These are phyloP conservation scores for Aulostomus chinensis DNA, from an alignment of 2,797 vertebrate species.

Conservation along the genomic window DNA sequence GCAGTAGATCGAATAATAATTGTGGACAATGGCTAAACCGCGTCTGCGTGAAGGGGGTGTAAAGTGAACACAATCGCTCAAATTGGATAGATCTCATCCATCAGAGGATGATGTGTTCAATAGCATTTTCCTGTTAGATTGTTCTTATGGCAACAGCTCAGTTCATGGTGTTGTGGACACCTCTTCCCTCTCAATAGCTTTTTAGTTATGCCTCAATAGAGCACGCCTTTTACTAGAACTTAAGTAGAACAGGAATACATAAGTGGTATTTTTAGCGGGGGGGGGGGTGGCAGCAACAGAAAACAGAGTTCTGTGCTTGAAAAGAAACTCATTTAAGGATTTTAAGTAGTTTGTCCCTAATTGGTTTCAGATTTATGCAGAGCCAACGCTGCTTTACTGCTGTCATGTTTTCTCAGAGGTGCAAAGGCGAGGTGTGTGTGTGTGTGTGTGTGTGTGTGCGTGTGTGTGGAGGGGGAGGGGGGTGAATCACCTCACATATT, in stretches of 20 bases:
- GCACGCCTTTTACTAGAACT: slow-evolving; percentile 3
- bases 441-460: too few species aligned
- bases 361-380: too few species aligned
- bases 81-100: slow-evolving; percentile 59
- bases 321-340: too few species aligned
- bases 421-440: too few species aligned
- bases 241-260: not conserved
- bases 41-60: slow-evolving; percentile 37
- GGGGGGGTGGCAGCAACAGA: not conserved
- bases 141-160: slow-evolving; percentile 19
- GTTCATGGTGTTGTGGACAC: slow-evolving; percentile 6
- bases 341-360: too few species aligned
- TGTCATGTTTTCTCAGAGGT: slow-evolving; percentile 24
- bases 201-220: not conserved
- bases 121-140: slow-evolving; percentile 19
- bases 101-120: slow-evolving; percentile 38
- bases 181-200: slow-evolving; percentile 10
- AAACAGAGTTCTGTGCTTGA: too few species aligned
- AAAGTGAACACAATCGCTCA: slow-evolving; percentile 54
- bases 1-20: slow-evolving; percentile 69
- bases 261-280: not conserved
- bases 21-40: slow-evolving; percentile 59
- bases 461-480: too few species aligned
- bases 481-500: slow-evolving; percentile 42
- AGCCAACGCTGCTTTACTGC: too few species aligned